phyloP scores from a whole-genome alignment of 2,888 invertebrate genomes.

The Caenorhabditis imperialis region DNA sequence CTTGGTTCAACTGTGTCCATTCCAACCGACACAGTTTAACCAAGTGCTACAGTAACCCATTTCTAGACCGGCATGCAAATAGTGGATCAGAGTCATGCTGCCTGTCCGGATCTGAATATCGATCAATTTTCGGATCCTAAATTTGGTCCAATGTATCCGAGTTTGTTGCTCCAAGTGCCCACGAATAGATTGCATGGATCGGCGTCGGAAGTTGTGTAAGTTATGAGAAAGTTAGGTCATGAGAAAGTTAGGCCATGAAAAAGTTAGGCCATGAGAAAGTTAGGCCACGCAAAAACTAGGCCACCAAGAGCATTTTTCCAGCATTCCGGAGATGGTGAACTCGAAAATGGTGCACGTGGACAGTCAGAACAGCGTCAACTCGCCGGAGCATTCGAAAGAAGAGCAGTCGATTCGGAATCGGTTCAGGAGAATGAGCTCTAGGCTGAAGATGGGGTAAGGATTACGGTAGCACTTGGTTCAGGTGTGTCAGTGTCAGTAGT shows the following conservation, averaged over 20 bases:
- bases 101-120: conserved; percentile 49
- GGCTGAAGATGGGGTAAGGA: conserved; percentile 28
- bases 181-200: conserved; percentile 47
- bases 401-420: conserved; percentile 28
- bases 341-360: conserved; percentile 40
- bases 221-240: too few species aligned
- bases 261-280: too few species aligned
- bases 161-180: conserved; percentile 16
- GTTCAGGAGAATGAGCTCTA: conserved; percentile 33
- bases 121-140: conserved; percentile 57
- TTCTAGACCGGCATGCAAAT: conserved; percentile 66
- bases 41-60: too few species aligned
- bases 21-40: neutral
- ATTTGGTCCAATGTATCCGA: conserved; percentile 48
- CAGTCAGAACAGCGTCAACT: conserved; percentile 14
- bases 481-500: too few species aligned
- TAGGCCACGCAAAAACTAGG: neutral
- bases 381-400: neutral
- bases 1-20: too few species aligned
- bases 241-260: too few species aligned
- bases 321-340: conserved; percentile 17
- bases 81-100: conserved; percentile 56
- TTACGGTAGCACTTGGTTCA: too few species aligned
- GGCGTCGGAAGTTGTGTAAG: conserved; percentile 58
- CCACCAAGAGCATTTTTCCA: conserved; percentile 1